phyloP scores from a whole-genome alignment of 2,888 invertebrate genomes.

The Oxystoma pomonae region DNA sequence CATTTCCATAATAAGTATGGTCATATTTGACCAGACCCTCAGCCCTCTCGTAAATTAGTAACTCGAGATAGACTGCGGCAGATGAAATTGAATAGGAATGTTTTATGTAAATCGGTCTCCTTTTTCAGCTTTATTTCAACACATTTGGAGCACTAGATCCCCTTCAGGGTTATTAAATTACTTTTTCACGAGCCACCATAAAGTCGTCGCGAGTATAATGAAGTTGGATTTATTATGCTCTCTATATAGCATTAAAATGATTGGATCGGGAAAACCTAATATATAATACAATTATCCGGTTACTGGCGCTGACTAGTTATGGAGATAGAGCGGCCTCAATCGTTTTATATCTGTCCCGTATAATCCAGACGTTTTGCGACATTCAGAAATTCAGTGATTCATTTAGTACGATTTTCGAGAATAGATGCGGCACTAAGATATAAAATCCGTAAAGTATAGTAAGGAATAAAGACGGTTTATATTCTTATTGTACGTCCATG shows the following conservation, averaged over 20 bases:
- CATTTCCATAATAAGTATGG: constrained; percentile 5
- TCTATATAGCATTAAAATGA: neutral
- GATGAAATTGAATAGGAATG: constrained; percentile 14
- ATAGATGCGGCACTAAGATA: too few species aligned
- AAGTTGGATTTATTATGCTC: neutral
- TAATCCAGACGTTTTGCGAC: neutral
- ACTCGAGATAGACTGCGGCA: constrained; percentile 9
- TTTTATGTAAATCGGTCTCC: constrained; percentile 7
- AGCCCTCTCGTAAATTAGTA: constrained; percentile 13
- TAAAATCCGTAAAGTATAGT: too few species aligned
- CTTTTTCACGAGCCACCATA: neutral
- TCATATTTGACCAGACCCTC: constrained; percentile 14
- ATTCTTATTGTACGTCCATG: too few species aligned
- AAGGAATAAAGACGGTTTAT: too few species aligned
- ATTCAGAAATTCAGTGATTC: too few species aligned
- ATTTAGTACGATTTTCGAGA: too few species aligned
- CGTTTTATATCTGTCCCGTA: neutral
- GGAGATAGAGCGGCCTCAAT: neutral
- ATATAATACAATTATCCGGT: neutral
- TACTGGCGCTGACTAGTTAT: neutral
- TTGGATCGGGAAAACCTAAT: neutral
- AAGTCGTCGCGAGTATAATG: neutral
- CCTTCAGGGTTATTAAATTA: constrained; percentile 3
- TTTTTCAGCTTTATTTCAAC: constrained; percentile 2
- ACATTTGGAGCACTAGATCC: neutral